Evolutionary conservation across 2,888 invertebrate genomes (phyloP).

Genomic region (Coecobrya sp.): DNA sequence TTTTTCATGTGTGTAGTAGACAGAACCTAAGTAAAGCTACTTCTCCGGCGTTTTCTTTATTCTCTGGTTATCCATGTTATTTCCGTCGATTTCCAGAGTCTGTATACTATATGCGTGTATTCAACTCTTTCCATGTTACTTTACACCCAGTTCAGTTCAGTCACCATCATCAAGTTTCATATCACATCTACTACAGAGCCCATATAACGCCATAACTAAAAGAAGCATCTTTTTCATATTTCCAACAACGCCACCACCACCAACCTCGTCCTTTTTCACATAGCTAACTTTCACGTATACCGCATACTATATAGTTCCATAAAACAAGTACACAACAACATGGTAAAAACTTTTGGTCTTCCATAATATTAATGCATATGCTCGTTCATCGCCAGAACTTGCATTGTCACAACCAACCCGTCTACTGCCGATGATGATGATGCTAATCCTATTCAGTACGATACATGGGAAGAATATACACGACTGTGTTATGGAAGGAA

Average conservation of each 20-base stretch:
- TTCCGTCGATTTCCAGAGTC: too few species aligned
- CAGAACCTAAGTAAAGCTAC: not conserved
- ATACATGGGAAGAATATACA: constrained; percentile 54
- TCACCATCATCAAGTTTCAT: constrained; percentile 3
- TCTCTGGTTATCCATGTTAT: too few species aligned
- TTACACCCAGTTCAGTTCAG: not conserved
- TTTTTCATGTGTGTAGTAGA: not conserved
- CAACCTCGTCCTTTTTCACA: not conserved
- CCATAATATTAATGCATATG: not conserved
- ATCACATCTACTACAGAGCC: not conserved
- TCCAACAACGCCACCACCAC: not conserved
- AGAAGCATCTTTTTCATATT: not conserved
- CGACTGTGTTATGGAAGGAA: constrained; percentile 28
- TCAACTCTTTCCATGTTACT: not conserved
- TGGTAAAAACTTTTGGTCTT: not conserved
- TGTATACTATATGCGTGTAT: not conserved
- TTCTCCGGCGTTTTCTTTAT: not conserved
- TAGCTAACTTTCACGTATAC: constrained; percentile 1
- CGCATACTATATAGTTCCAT: not conserved
- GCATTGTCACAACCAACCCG: too few species aligned
- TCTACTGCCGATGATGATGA: constrained; percentile 22
- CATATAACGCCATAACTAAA: not conserved
- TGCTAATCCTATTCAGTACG: constrained; percentile 57
- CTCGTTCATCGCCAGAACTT: not conserved
- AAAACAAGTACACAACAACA: constrained; percentile 6